Base-by-base conservation (phyloP, 2,888 invertebrate species). In the Spisula subtruncata region DNA sequence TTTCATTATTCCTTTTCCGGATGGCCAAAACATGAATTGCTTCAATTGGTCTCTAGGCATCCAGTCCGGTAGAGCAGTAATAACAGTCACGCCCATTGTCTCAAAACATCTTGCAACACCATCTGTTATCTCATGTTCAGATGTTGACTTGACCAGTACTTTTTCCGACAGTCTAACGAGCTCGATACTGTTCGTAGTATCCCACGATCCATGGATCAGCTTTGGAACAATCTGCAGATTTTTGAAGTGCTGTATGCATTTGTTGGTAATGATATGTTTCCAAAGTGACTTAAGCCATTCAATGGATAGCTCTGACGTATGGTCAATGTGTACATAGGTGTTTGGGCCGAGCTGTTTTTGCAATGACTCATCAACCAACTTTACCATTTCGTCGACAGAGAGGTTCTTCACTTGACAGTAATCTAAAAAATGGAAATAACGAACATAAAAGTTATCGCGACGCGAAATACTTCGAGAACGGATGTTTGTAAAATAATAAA, bases 91-190 rank as follows among this genome's bases (percentile, higher is more conserved):
- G 0, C 71, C 75, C 71, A 84, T 25, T 8, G 10, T 32, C 29
- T 84, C 75, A 46, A 84, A 84, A 51, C 84, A 84, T 71, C 51
- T 84, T 12, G 25, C 66, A 35, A 71, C 83, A 46, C 35, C 46
- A 12, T 83, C 66, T 1, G 46, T 0, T 41, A 83, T 14, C 1
- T 18, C 16, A 16, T 83, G 46, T 46, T 46, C 41, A 35, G 56
- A 60, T 0, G 20, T 71, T 25, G 35, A 41, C 25, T 41, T 83
- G 1, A 83, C 66, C 6, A 83, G 66, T 5, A 83, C 20, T 0
- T 66, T n/a, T 46, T 83, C 83, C 20, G 83, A 71, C 29, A 83
- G 35, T 35, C 25, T 83, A 35, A 56, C 83, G 2, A 83, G 25
- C 35, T 83, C 46, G 12, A 83, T 83, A 18, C 12, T 25, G n/a